Conservation (phyloP, 2,797 vertebrate species). For the Bradypodion ventrale region DNA sequence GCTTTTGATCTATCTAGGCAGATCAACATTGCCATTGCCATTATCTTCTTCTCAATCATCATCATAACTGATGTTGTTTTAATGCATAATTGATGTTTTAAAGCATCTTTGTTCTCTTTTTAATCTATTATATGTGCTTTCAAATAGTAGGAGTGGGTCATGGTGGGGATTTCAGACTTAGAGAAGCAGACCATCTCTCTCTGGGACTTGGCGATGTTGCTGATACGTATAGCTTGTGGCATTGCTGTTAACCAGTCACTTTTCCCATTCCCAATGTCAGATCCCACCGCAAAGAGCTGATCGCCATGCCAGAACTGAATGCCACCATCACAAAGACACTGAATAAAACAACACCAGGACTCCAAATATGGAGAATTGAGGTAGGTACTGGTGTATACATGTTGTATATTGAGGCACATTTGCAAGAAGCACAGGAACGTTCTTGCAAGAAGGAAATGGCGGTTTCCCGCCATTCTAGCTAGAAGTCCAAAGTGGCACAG, state of each 20-base stretch:
- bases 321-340: constrained; percentile 77
- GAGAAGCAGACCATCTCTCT: not conserved
- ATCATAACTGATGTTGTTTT: not conserved
- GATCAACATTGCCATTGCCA: not conserved
- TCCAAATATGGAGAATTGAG: constrained; percentile 92
- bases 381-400: constrained; percentile 62
- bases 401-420: no score
- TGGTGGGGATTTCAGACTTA: not conserved
- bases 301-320: constrained; percentile 80
- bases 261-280: constrained; percentile 17
- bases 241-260: not conserved
- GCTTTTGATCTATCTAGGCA: not conserved
- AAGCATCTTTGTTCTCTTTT: not conserved
- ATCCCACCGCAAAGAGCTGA: constrained; percentile 31
- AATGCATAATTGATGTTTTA: not conserved
- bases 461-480: no score
- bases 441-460: no score
- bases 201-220: not conserved
- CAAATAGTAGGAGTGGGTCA: not conserved
- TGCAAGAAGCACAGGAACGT: no score
- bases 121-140: not conserved
- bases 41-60: not conserved
- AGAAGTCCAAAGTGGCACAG: no score
- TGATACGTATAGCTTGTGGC: not conserved
- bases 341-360: constrained; percentile 82